A percentile compares a stretch with the other conserved stretches of the same genome.
Conservation (phyloP, 2,888 invertebrate genomes). For the Drosophila hamatofila region DNA sequence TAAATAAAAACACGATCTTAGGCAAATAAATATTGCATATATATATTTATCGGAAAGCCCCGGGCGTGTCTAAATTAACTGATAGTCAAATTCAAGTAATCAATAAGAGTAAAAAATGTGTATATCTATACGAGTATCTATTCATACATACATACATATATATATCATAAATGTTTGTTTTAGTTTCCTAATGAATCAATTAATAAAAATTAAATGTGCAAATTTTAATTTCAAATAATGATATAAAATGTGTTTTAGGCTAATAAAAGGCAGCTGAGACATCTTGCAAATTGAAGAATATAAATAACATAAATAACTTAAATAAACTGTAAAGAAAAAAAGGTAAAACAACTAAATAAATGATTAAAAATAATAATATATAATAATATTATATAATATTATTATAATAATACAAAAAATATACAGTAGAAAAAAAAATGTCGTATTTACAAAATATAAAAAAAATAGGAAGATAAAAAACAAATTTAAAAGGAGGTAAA, state of each 20-base stretch:
- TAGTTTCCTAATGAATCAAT: constrained; percentile 31
- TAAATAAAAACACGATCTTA: constrained; percentile 25
- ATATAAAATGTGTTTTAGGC: constrained; percentile 18
- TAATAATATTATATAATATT: too few species aligned
- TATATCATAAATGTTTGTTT: constrained; percentile 22
- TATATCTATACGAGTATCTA: neutral
- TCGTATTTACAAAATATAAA: neutral
- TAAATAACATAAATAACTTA: neutral
- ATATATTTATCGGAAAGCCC: constrained; percentile 17
- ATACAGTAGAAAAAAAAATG: neutral
- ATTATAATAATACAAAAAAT: neutral
- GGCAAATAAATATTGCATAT: constrained; percentile 40
- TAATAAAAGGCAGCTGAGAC: constrained; percentile 9
- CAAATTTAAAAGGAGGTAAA: too few species aligned
- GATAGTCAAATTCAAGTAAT: constrained; percentile 10
- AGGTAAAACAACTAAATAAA: neutral
- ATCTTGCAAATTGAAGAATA: neutral
- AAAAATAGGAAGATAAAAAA: neutral
- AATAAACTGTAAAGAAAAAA: neutral
- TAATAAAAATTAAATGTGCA: constrained; percentile 56
- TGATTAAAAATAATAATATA: neutral
- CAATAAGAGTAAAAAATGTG: neutral
- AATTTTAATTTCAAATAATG: constrained; percentile 39
- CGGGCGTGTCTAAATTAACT: constrained; percentile 16
- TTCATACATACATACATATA: neutral